Percentiles rank a stretch among this genome's conserved stretches.
phyloP scores from a whole-genome alignment of 2,113 vertebrate genomes.

The Aepyceros melampus region DNA sequence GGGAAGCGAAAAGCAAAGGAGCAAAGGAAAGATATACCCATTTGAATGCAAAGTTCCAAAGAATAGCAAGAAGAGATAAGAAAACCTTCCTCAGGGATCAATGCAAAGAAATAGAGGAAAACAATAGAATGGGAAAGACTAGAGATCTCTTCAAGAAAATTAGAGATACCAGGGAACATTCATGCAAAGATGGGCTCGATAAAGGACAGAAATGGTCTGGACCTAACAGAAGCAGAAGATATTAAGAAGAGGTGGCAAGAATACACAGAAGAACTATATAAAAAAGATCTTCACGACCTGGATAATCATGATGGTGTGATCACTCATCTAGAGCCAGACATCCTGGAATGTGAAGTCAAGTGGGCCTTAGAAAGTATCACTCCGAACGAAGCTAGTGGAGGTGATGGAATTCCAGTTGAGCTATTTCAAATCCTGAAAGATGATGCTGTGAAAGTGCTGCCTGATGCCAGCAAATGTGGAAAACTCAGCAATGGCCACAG shows the following conservation, averaged over 20 bases:
- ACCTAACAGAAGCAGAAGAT: neutral
- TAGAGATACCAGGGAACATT: neutral
- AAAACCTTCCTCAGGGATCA: neutral
- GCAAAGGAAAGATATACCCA: neutral
- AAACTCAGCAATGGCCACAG: no score
- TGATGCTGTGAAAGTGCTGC: no score
- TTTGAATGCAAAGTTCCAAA: neutral
- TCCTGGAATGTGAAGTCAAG: no score
- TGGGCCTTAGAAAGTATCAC: no score
- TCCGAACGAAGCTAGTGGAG: no score
- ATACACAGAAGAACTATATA: no score
- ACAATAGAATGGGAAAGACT: neutral
- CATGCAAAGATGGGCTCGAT: neutral
- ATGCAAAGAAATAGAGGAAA: neutral
- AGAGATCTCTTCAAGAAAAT: neutral
- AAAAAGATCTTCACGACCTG: no score
- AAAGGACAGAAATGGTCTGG: neutral
- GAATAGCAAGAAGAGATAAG: neutral
- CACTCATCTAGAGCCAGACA: no score
- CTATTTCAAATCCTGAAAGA: no score
- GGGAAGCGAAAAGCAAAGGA: neutral
- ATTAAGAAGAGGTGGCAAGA: neutral
- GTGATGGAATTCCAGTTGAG: no score
- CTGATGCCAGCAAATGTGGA: no score
- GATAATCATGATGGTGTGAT: no score